These are phyloP conservation scores for Apamea crenata DNA, from an alignment of 2,888 invertebrate genomes.

Conservation along the genomic window DNA sequence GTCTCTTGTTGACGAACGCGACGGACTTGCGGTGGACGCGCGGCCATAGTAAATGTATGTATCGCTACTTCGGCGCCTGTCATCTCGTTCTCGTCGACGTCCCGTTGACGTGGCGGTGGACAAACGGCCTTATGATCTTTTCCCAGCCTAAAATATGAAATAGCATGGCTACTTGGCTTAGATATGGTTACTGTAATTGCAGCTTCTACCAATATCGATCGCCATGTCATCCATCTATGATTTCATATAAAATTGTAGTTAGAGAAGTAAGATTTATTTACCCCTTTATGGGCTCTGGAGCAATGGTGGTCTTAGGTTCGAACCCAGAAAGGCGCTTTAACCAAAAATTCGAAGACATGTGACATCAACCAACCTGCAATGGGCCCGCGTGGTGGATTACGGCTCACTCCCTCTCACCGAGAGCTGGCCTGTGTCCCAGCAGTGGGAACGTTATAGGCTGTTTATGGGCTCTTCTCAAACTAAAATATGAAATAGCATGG, in stretches of 20 bases:
- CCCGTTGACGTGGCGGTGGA: background rate
- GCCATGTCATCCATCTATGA: too few species aligned
- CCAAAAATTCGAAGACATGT: too few species aligned
- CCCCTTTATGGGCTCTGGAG: background rate
- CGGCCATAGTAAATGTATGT: background rate
- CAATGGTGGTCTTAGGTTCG: too few species aligned
- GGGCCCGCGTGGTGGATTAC: too few species aligned
- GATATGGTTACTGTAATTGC: too few species aligned
- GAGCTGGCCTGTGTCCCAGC: too few species aligned
- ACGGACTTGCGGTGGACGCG: background rate
- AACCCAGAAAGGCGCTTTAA: too few species aligned
- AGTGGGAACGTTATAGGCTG: too few species aligned
- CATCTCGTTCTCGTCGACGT: background rate
- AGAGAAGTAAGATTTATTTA: background rate
- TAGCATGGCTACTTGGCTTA: background rate
- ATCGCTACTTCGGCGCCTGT: background rate
- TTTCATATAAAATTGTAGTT: background rate
- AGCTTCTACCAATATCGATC: background rate
- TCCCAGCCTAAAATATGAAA: background rate
- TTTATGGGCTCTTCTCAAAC: background rate
- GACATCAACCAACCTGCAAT: too few species aligned
- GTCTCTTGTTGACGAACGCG: background rate
- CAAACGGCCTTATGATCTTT: background rate
- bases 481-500: background rate
- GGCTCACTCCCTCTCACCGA: too few species aligned